Percentiles rank a stretch among this genome's conserved stretches.
phyloP scores from a whole-genome alignment of 1,140 invertebrate genomes.

The Polypedilum vanderplanki region DNA sequence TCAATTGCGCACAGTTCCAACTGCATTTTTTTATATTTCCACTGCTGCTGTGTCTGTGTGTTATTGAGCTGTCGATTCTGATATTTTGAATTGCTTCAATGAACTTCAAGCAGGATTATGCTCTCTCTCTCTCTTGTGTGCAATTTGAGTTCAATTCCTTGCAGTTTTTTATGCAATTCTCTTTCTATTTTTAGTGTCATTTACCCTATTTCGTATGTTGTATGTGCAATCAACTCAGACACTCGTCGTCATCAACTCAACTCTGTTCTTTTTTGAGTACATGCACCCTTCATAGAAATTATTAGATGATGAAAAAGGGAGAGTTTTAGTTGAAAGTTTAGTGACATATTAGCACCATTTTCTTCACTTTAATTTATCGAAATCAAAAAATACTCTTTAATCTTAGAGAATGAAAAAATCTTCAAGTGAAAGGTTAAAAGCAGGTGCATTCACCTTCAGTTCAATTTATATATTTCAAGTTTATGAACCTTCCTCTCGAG shows the following conservation, averaged over 20 bases:
- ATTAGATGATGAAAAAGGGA: too few species aligned
- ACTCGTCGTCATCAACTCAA: not conserved
- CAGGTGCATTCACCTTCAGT: not conserved
- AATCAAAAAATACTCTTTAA: too few species aligned
- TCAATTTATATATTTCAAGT: not conserved
- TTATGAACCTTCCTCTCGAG: not conserved
- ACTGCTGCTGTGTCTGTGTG: not conserved
- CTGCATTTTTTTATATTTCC: not conserved
- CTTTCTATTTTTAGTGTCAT: not conserved
- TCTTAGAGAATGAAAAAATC: too few species aligned
- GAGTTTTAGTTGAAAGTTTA: too few species aligned
- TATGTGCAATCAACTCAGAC: not conserved
- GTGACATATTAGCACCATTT: too few species aligned
- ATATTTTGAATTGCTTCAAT: conserved; percentile 24
- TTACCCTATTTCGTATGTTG: conserved; percentile 26
- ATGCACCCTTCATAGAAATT: too few species aligned
- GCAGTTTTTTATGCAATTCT: not conserved
- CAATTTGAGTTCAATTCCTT: not conserved
- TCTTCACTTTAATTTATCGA: too few species aligned
- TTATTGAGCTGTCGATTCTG: conserved; percentile 23
- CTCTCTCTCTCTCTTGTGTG: not conserved
- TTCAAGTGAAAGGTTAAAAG: too few species aligned
- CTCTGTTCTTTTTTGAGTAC: not conserved
- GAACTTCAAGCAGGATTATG: not conserved
- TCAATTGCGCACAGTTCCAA: conserved; percentile 10